A percentile compares a stretch with the other conserved stretches of the same genome.
These are phyloP conservation scores for Chloropsis hardwickii DNA, from an alignment of 2,113 vertebrate genomes.

Conservation along the genomic window DNA sequence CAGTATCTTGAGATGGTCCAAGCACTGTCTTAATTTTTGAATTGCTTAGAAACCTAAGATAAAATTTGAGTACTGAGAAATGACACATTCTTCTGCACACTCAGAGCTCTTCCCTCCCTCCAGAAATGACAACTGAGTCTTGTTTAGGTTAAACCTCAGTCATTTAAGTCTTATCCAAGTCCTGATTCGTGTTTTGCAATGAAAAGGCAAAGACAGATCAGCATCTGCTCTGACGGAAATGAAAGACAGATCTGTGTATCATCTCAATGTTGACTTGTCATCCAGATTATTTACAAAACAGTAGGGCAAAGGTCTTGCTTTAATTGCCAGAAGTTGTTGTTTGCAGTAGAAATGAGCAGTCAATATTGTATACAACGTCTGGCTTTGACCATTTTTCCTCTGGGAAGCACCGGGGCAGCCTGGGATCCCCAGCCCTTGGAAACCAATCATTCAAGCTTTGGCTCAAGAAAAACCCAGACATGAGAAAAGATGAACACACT, in stretches of 20 bases:
- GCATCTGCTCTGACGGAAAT: background rate
- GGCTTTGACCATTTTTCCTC: background rate
- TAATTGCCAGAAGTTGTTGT: background rate
- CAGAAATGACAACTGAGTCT: background rate
- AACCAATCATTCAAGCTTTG: background rate
- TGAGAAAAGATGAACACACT: background rate
- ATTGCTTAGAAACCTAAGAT: background rate
- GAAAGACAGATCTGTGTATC: background rate
- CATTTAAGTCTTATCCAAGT: background rate
- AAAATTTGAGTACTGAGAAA: background rate
- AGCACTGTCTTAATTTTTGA: background rate
- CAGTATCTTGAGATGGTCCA: background rate
- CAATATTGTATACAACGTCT: background rate
- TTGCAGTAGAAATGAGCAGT: background rate
- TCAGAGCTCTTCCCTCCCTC: background rate
- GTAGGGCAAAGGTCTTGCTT: background rate
- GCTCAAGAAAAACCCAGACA: background rate
- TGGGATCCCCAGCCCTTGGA: background rate
- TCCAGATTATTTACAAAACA: background rate
- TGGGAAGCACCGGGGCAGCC: background rate
- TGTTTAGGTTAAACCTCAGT: background rate
- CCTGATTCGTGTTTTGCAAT: background rate
- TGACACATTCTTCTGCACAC: background rate
- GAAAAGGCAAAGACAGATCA: background rate
- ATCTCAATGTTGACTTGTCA: background rate